A percentile compares a stretch with the other conserved stretches of the same genome.
phyloP scores from a whole-genome alignment of 2,113 vertebrate species.

The Eupsittula cactorum region DNA sequence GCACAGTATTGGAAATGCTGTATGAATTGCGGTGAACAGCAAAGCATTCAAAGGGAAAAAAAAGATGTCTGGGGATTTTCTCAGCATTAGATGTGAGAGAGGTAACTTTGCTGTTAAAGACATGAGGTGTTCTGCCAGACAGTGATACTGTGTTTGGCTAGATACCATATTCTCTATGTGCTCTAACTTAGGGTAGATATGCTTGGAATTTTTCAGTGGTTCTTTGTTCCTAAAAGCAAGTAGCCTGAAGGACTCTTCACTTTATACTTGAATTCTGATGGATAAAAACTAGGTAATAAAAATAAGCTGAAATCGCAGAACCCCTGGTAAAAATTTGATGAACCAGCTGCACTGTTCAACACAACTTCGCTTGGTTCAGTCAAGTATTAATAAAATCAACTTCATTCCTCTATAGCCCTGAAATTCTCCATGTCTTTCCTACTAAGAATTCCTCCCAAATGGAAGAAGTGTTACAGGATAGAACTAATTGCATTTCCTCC shows the following conservation, averaged over 20 bases:
- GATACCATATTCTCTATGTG: background rate
- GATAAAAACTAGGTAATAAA: conserved; percentile 25
- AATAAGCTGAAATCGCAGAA: conserved; percentile 14
- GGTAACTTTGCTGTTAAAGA: conserved; percentile 16
- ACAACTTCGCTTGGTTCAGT: background rate
- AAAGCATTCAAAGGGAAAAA: background rate
- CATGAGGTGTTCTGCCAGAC: conserved; percentile 11
- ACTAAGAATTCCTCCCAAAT: background rate
- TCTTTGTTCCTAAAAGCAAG: conserved; percentile 39
- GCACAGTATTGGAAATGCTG: background rate
- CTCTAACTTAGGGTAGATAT: background rate
- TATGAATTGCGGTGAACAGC: background rate
- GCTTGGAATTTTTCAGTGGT: conserved; percentile 21
- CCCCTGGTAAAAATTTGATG: conserved; percentile 29
- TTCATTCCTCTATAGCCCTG: background rate
- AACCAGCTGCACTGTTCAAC: background rate
- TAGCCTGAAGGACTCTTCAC: conserved; percentile 13
- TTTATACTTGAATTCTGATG: conserved; percentile 1
- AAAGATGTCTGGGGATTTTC: background rate
- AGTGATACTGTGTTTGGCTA: conserved; percentile 30
- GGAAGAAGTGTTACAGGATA: background rate
- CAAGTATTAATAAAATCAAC: background rate
- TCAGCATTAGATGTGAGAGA: background rate
- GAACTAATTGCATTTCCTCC: background rate
- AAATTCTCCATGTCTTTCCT: background rate